A percentile compares a stretch with the other conserved stretches of the same genome.
phyloP scores from a whole-genome alignment of 2,797 vertebrate species.

The Masticophis lateralis region DNA sequence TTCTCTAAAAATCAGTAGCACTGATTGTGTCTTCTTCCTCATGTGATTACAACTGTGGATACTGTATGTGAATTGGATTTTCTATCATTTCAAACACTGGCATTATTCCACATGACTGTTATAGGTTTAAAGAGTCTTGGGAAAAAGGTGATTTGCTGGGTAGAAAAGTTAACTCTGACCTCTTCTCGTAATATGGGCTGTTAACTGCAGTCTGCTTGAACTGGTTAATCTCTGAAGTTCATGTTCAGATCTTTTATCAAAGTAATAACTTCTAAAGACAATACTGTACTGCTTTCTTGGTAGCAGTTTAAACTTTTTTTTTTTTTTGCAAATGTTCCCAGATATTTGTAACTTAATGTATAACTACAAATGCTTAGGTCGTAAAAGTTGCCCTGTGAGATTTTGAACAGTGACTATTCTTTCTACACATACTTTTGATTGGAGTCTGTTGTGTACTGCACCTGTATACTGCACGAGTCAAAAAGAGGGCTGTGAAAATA shows the following conservation, averaged over 20 bases:
- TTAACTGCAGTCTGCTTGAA: not conserved
- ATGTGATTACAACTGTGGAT: not conserved
- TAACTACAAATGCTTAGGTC: conserved; percentile 15
- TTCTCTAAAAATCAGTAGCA: not conserved
- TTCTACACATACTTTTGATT: conserved; percentile 19
- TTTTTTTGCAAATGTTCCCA: conserved; percentile 8
- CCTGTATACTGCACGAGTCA: no score
- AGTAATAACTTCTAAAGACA: conserved; percentile 6
- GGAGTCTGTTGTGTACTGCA: not conserved
- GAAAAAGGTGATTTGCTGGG: not conserved
- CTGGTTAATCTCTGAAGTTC: conserved; percentile 13
- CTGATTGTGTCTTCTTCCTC: not conserved
- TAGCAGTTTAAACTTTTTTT: conserved; percentile 7
- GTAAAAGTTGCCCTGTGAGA: conserved; percentile 17
- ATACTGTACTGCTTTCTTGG: not conserved
- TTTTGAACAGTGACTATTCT: not conserved
- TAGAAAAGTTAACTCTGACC: not conserved
- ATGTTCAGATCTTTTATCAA: not conserved
- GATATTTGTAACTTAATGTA: conserved; percentile 35
- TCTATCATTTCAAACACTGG: not conserved
- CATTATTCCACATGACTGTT: not conserved
- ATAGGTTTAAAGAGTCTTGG: not conserved
- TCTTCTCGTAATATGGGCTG: not conserved
- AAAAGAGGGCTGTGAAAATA: no score
- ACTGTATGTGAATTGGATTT: not conserved